phyloP scores from a whole-genome alignment of 2,888 invertebrate species.

The Graphium colonna region DNA sequence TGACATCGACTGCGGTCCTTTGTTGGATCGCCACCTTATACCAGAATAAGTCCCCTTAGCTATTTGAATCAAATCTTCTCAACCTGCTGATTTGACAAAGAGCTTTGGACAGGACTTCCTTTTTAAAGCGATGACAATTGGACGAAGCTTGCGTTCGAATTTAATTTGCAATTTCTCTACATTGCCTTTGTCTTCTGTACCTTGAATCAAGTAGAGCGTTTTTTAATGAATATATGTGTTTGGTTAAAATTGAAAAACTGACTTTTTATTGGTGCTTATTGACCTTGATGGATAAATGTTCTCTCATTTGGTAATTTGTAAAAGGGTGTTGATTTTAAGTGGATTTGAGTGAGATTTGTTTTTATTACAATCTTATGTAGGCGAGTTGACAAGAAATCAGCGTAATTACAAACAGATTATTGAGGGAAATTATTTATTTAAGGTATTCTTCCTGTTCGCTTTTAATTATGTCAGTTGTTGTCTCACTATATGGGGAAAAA shows the following conservation, averaged over 20 bases:
- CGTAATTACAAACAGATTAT: too few species aligned
- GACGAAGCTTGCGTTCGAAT: conserved; percentile 4
- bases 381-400: neutral
- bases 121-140: conserved; percentile 14
- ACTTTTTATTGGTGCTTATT: conserved; percentile 5
- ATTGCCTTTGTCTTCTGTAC: conserved; percentile 13
- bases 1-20: neutral
- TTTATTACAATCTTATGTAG: neutral
- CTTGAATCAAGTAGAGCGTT: conserved; percentile 19
- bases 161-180: conserved; percentile 16
- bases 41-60: neutral
- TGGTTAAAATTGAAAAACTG: conserved; percentile 12
- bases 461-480: too few species aligned
- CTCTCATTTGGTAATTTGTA: neutral
- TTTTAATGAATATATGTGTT: conserved; percentile 21
- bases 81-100: neutral
- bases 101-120: conserved; percentile 9
- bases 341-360: neutral
- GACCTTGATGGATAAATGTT: conserved; percentile 8
- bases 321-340: too few species aligned
- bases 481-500: too few species aligned
- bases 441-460: too few species aligned
- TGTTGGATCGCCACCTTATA: neutral
- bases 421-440: too few species aligned
- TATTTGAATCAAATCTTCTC: too few species aligned